Conservation (phyloP, 2,113 vertebrate genomes). For the Megatriorchis doriae region DNA sequence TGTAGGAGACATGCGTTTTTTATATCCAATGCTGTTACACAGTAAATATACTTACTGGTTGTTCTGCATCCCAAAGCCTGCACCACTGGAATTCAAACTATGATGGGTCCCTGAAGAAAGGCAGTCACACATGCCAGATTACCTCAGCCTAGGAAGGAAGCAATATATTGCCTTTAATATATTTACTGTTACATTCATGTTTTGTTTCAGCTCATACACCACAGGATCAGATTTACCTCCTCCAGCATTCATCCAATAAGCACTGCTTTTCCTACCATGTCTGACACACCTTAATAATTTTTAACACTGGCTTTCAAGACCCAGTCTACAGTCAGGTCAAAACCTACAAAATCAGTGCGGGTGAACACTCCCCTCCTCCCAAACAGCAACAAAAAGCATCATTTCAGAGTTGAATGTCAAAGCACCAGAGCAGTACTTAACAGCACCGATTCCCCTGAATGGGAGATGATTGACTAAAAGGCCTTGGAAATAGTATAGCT, state of each 20-base stretch:
- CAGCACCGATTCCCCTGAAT: background rate
- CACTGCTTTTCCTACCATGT: background rate
- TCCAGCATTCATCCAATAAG: background rate
- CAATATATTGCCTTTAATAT: background rate
- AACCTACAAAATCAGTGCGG: background rate
- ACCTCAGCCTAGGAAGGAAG: background rate
- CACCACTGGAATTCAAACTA: background rate
- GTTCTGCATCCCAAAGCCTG: background rate
- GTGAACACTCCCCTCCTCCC: background rate
- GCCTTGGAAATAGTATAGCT: background rate
- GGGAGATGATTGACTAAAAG: background rate
- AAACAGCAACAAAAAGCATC: background rate
- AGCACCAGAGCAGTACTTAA: background rate
- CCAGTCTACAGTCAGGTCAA: background rate
- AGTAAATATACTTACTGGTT: background rate
- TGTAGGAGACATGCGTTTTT: background rate
- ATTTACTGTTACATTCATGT: background rate
- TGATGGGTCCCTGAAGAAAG: background rate
- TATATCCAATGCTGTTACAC: background rate
- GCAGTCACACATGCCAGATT: background rate
- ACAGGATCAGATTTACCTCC: background rate
- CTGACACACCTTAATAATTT: background rate
- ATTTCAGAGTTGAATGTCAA: background rate
- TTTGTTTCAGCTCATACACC: background rate
- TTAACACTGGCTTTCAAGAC: background rate